Percentiles rank a stretch among this genome's conserved stretches.
phyloP scores from a whole-genome alignment of 2,113 vertebrate species.

The Cygnus buccinator region DNA sequence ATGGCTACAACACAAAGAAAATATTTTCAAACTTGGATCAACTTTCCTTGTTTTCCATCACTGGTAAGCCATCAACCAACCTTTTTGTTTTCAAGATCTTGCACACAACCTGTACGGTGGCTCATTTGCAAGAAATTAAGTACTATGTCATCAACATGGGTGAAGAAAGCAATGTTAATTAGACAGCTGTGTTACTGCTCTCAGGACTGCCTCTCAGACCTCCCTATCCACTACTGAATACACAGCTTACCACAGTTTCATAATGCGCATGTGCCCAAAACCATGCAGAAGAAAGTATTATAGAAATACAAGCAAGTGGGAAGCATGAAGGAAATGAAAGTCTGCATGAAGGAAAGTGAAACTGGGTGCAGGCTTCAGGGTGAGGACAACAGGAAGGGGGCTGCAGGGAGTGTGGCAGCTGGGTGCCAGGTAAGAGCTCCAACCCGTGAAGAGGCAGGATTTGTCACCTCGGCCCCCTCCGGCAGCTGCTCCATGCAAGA shows the following conservation, averaged over 20 bases:
- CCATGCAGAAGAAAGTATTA: not conserved
- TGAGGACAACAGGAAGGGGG: not conserved
- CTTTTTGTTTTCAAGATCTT: not conserved
- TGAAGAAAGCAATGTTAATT: not conserved
- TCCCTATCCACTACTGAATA: not conserved
- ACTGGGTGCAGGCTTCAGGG: not conserved
- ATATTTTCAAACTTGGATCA: not conserved
- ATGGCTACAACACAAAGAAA: not conserved
- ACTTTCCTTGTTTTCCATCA: not conserved
- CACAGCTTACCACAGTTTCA: not conserved
- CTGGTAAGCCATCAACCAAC: not conserved
- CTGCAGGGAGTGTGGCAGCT: not conserved
- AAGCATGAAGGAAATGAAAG: too few relatives aligned
- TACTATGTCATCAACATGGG: not conserved
- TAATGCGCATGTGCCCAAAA: not conserved
- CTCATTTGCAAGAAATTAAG: not conserved
- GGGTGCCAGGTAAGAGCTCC: not conserved
- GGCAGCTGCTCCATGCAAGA: not conserved
- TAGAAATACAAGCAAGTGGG: not conserved
- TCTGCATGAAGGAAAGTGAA: not conserved
- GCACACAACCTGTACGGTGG: not conserved
- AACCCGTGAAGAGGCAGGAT: not conserved
- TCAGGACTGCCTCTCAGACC: not conserved
- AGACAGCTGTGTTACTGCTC: not conserved
- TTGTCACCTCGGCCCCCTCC: not conserved